These are phyloP conservation scores for Synergus laeviventris DNA, from an alignment of 2,888 invertebrate genomes.

Conservation along the genomic window DNA sequence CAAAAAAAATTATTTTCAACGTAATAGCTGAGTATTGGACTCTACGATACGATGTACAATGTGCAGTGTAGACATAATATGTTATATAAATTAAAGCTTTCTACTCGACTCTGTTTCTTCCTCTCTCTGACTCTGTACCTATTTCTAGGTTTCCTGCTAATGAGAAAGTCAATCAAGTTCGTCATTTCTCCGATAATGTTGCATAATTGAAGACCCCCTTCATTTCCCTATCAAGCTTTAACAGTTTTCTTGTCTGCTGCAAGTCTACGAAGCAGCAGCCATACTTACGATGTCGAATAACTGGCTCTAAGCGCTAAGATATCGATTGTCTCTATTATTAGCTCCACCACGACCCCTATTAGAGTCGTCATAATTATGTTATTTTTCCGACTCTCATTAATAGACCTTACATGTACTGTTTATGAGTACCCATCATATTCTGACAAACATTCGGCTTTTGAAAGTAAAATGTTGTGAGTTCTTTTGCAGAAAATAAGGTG, in stretches of 20 bases:
- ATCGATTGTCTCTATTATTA: conserved; percentile 71
- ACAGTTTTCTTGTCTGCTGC: neutral
- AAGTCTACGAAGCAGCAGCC: neutral
- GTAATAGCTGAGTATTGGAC: too few species aligned
- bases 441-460: neutral
- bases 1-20: too few species aligned
- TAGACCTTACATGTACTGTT: conserved; percentile 10
- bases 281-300: neutral
- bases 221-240: neutral
- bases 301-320: conserved; percentile 31
- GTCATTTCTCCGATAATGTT: neutral
- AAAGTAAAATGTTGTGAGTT: neutral
- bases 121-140: neutral
- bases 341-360: conserved; percentile 64
- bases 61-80: too few species aligned
- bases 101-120: neutral
- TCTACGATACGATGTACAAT: neutral
- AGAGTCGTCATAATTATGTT: conserved; percentile 45
- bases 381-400: conserved; percentile 47
- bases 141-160: neutral
- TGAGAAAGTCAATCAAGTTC: neutral
- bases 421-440: neutral
- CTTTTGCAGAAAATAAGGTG: neutral
- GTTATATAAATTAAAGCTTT: conserved; percentile 5
- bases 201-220: neutral